These are phyloP conservation scores for Acyrthosiphon pisum DNA, from an alignment of 1,140 invertebrate species.

Conservation along the genomic window DNA sequence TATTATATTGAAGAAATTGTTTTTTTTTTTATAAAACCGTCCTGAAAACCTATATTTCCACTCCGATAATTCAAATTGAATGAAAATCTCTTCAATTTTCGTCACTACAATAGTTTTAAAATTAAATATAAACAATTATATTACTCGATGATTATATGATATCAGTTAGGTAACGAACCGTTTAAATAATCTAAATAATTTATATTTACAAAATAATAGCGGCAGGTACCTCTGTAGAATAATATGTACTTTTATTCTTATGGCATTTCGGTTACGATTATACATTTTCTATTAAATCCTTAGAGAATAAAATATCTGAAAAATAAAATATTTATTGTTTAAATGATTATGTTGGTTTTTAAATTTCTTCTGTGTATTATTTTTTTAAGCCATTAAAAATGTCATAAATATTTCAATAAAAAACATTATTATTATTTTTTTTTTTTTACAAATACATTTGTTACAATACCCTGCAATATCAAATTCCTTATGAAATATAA, in stretches of 20 bases:
- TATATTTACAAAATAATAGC: neutral
- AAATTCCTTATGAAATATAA: neutral
- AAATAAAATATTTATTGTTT: neutral
- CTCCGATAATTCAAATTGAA: conserved; percentile 11
- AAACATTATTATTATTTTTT: neutral
- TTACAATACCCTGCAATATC: neutral
- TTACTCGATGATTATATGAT: neutral
- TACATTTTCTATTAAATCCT: neutral
- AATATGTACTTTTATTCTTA: neutral
- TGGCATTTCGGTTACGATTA: neutral
- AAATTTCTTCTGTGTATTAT: neutral
- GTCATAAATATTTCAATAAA: neutral
- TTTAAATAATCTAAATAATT: neutral
- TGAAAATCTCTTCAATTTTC: neutral
- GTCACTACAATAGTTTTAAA: neutral
- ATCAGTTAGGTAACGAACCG: neutral
- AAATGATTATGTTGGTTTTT: neutral
- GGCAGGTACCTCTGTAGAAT: neutral
- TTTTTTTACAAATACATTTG: neutral
- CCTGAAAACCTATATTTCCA: neutral
- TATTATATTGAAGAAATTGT: neutral
- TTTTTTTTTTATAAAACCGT: neutral
- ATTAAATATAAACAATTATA: neutral
- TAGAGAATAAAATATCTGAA: neutral
- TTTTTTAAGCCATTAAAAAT: neutral